Evolutionary conservation across 2,888 invertebrate species (phyloP), one percentile per base, ranked within the genome.

Genomic region (Hirtodrosophila duncani): DNA sequence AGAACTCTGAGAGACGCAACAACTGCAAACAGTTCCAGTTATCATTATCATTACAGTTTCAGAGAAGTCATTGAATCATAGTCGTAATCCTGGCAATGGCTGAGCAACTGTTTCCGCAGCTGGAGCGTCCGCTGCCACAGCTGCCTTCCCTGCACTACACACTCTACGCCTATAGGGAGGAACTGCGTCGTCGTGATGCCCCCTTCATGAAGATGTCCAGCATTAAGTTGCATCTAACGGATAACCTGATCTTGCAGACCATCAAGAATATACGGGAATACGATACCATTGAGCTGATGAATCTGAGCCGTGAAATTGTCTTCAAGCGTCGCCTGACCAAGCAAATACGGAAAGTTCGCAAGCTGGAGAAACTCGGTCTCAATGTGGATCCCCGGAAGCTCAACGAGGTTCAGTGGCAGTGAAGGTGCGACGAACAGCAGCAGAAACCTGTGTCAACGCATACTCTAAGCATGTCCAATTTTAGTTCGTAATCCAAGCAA

Each of bases 141-240:
- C 21, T 75, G 9, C 74, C 74, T 0, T 75, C 74, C 1, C 34
- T 75, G 29, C 77, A 53, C 13, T 81, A 75, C 14, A 81, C 71
- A 0, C 65, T 75, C 1, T 75, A 45, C 7, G 72, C 80, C 10
- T 75, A 75, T 16, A 60, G 81, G 13, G 77, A 79, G 61, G 75
- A 75, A 27, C 29, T 81, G 37, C 45, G 75, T 2, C 77, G 80
- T 0, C 60, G 77, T 1, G 59, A 81, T 16, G 38, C 65, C 0
- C 62, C 80, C 11, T 79, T 67, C 36, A 63, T 75, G 65, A 75
- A 79, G 49, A 75, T 81, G 71, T 71, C 80, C 27, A 63, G 65
- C 14, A 79, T 81, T n/a, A 75, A 75, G 17, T 36, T 75, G 7
- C 75, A 79, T 9, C 26, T 75, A 7, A 81, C 75, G 17, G 77